Conservation (phyloP, 2,113 vertebrate species). For the Bettongia penicillata region DNA sequence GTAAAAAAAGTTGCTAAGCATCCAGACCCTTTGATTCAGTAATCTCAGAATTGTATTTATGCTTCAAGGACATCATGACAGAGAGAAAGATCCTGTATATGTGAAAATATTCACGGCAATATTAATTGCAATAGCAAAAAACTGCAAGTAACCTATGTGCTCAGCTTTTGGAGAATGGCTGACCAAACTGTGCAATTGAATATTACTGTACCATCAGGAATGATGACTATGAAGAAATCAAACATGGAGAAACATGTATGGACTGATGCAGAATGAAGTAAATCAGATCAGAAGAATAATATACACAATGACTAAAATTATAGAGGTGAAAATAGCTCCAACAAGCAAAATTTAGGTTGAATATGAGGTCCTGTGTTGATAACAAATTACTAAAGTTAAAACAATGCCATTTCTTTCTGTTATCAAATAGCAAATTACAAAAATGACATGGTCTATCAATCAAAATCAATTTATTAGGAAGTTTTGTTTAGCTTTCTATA, state of each 20-base stretch:
- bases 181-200: background rate
- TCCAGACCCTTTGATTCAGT: background rate
- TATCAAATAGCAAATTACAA: background rate
- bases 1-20: background rate
- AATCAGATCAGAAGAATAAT: background rate
- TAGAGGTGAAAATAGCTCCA: background rate
- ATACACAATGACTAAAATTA: background rate
- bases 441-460: background rate
- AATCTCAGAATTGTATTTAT: background rate
- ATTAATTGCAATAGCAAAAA: background rate
- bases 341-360: background rate
- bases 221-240: background rate
- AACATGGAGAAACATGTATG: background rate
- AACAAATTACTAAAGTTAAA: background rate
- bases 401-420: background rate
- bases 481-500: background rate
- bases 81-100: background rate
- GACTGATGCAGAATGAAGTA: background rate
- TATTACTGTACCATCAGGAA: background rate
- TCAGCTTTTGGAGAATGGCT: background rate
- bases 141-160: background rate
- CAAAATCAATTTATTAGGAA: background rate
- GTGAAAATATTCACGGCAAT: background rate
- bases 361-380: background rate
- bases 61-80: background rate